Evolutionary conservation across 2,888 invertebrate genomes (phyloP).

Genomic region (Sarcophaga variegata): DNA sequence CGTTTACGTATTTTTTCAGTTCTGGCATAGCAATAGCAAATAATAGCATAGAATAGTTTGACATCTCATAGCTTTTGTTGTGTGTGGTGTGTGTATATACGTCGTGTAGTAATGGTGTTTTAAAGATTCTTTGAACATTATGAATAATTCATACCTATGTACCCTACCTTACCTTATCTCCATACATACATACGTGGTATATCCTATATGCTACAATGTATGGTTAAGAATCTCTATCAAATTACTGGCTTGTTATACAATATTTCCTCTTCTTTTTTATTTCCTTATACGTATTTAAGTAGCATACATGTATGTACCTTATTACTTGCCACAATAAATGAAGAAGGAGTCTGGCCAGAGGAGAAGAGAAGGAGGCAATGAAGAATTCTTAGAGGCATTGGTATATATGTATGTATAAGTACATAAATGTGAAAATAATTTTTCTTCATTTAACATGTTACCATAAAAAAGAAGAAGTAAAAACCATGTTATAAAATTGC

Average conservation of each 20-base stretch:
- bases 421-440: constrained; percentile 5
- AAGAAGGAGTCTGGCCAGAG: background rate
- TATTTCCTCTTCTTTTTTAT: background rate
- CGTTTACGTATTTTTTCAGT: background rate
- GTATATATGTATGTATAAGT: background rate
- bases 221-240: constrained; percentile 39
- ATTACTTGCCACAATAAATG: background rate
- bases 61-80: constrained; percentile 8
- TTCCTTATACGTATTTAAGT: background rate
- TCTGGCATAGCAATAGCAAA: no score
- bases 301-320: background rate
- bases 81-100: background rate
- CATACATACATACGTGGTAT: background rate
- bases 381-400: background rate
- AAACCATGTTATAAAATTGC: constrained; percentile 19
- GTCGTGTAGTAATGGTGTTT: constrained; percentile 44
- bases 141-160: constrained; percentile 55
- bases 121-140: constrained; percentile 55
- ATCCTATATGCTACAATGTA: background rate
- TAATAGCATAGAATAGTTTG: constrained; percentile 14
- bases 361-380: background rate
- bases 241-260: constrained; percentile 34
- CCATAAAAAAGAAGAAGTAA: constrained; percentile 5
- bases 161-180: constrained; percentile 8
- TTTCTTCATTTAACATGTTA: constrained; percentile 12